Evolutionary conservation across 2,113 vertebrate genomes (phyloP), one percentile per base, ranked within the genome.

Genomic region (Dascyllus trimaculatus): DNA sequence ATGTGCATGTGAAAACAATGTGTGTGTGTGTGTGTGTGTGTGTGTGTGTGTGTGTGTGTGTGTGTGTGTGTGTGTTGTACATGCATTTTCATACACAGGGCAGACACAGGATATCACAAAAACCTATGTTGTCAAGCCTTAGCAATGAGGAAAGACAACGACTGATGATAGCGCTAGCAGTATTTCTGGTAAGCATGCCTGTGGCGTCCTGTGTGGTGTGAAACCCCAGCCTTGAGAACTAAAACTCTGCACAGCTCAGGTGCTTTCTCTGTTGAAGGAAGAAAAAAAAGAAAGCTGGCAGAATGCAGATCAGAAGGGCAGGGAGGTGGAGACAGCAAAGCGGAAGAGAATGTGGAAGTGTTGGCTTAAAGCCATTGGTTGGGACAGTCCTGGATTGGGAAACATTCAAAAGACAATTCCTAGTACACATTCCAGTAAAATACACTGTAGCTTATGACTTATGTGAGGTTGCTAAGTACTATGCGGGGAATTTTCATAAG

Each of bases 111-210:
- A 93, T 93, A 93, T 91, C 69, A 79, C 71, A 86, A 71, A 35
- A 85, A 78, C 67, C 69, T 26, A 65, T 57, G 21, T 70, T 81
- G 59, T 81, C 35, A 85, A 87, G 78, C 81, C 77, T 90, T 66
- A 84, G 80, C 22, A 14, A 85, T 86, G 86, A 91, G 88, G 87
- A 90, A 81, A 91, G 70, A 82, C 85, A 89, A 80, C 72, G 90
- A 64, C 58, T 0, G 54, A 71, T 79, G 85, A 82, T 61, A 85
- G 75, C 69, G 49, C 63, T 29, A 45, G 70, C 83, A 32, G 86
- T 90, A 90, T 83, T 93, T 93, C 91, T 93, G 91, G 91, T 93
- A 93, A 93, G 83, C n/a, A 13, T 49, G 81, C 45, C 70, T 65
- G 68, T 66, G 66, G 76, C 68, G 82, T 85, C 83, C 70, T 85